phyloP scores from a whole-genome alignment of 2,113 vertebrate species.

The Coptodon rendalli region DNA sequence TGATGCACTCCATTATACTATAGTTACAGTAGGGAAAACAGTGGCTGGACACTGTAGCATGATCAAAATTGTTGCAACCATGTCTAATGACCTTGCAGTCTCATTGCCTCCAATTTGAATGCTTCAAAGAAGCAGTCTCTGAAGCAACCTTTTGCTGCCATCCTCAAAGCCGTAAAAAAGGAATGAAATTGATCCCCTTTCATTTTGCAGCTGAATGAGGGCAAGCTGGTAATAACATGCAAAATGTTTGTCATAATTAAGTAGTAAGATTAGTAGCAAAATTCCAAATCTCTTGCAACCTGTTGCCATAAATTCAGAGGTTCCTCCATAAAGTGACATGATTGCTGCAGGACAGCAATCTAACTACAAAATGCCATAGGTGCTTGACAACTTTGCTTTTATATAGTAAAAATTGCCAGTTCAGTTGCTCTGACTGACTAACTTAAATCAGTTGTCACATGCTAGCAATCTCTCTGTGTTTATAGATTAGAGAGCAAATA shows the following conservation, averaged over 20 bases:
- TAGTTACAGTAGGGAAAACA: not conserved
- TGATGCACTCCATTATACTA: not conserved
- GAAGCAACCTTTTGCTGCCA: not conserved
- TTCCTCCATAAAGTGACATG: not conserved
- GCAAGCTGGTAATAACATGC: not conserved
- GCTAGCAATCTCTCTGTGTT: not conserved
- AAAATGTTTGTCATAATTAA: not conserved
- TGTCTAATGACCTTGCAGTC: not conserved
- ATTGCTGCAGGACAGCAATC: not conserved
- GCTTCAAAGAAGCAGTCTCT: not conserved
- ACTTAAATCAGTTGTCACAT: not conserved
- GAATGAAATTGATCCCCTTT: not conserved
- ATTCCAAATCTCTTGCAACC: not conserved
- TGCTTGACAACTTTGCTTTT: not conserved
- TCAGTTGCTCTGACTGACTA: not conserved
- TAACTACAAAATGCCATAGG: not conserved
- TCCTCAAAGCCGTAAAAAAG: not conserved
- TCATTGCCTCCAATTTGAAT: not conserved
- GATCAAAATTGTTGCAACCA: not conserved
- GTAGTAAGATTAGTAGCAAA: not conserved
- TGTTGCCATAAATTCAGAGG: not conserved
- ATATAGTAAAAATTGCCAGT: not conserved
- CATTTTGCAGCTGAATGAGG: not conserved
- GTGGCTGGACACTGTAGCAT: not conserved
- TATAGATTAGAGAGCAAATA: not conserved